phyloP scores from a whole-genome alignment of 2,113 vertebrate species.

The Edolisoma coerulescens region DNA sequence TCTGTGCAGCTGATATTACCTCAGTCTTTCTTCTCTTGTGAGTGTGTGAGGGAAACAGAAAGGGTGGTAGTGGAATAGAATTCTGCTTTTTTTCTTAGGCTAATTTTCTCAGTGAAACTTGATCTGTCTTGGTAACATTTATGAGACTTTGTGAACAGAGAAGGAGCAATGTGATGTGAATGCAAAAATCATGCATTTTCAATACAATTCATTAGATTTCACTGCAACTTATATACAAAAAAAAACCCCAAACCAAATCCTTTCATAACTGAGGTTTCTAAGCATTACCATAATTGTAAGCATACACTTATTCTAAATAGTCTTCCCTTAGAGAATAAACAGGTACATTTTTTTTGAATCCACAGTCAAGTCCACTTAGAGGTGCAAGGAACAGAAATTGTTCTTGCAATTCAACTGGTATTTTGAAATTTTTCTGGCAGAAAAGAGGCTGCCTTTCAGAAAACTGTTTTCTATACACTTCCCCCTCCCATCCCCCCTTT shows the following conservation, averaged over 20 bases:
- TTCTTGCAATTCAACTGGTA: constrained; percentile 21
- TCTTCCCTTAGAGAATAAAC: constrained; percentile 45
- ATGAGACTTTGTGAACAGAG: constrained; percentile 39
- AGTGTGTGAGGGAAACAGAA: neutral
- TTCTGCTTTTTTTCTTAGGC: constrained; percentile 42
- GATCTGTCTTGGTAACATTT: constrained; percentile 16
- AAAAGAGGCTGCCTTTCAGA: constrained; percentile 29
- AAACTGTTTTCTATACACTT: neutral
- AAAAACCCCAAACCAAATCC: neutral
- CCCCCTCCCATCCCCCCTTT: neutral
- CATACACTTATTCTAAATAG: constrained; percentile 16
- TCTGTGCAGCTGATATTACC: neutral
- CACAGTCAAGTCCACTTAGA: constrained; percentile 46
- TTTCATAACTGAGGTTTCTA: neutral
- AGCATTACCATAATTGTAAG: constrained; percentile 31
- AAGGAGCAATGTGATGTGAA: constrained; percentile 54
- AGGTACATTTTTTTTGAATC: neutral
- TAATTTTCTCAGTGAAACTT: constrained; percentile 65
- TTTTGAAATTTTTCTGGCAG: constrained; percentile 20
- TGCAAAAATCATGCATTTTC: constrained; percentile 59
- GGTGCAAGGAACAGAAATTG: constrained; percentile 41
- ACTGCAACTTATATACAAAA: constrained; percentile 46
- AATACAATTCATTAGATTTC: constrained; percentile 64
- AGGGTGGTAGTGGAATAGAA: neutral
- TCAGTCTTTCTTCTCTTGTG: neutral